A percentile compares a stretch with the other conserved stretches of the same genome.
Evolutionary conservation across 2,113 vertebrate species (phyloP).

Genomic region (Platichthys stellatus): DNA sequence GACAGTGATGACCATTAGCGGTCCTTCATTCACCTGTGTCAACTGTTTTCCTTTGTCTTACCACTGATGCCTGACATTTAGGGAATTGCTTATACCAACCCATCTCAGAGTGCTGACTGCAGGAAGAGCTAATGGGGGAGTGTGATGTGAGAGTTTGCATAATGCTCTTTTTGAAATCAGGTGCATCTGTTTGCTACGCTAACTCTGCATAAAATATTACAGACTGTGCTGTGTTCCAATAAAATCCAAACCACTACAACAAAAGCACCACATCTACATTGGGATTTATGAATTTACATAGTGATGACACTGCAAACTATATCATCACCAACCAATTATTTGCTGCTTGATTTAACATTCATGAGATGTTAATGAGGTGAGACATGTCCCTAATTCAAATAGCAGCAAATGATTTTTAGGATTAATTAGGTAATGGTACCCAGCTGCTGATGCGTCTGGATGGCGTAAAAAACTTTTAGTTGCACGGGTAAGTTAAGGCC

Average conservation of each 20-base stretch:
- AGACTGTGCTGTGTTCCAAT: slow-evolving; percentile 3
- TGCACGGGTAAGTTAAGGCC: not conserved
- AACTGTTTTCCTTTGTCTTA: slow-evolving; percentile 42
- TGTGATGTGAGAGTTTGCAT: slow-evolving; percentile 12
- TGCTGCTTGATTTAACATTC: slow-evolving; percentile 64
- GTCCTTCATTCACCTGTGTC: slow-evolving; percentile 59
- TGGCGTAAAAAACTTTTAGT: slow-evolving; percentile 30
- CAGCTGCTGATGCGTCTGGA: slow-evolving; percentile 57
- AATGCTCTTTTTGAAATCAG: slow-evolving; percentile 12
- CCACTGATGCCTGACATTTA: slow-evolving; percentile 41
- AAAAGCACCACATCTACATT: slow-evolving; percentile 16
- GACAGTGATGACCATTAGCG: slow-evolving; percentile 50
- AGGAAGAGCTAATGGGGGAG: not conserved
- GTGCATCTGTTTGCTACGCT: slow-evolving; percentile 24
- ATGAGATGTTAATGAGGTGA: slow-evolving; percentile 76
- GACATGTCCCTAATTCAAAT: slow-evolving; percentile 61
- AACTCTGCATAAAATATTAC: slow-evolving; percentile 14
- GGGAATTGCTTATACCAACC: slow-evolving; percentile 20
- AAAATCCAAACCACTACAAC: slow-evolving; percentile 1
- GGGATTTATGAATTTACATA: slow-evolving; percentile 45
- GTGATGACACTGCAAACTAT: slow-evolving; percentile 50
- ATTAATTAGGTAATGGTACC: slow-evolving; percentile 55
- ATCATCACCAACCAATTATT: slow-evolving; percentile 60
- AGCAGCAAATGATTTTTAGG: slow-evolving; percentile 56
- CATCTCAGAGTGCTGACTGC: slow-evolving; percentile 4